phyloP scores from a whole-genome alignment of 1,140 invertebrate genomes.

The Listronotus bonariensis region DNA sequence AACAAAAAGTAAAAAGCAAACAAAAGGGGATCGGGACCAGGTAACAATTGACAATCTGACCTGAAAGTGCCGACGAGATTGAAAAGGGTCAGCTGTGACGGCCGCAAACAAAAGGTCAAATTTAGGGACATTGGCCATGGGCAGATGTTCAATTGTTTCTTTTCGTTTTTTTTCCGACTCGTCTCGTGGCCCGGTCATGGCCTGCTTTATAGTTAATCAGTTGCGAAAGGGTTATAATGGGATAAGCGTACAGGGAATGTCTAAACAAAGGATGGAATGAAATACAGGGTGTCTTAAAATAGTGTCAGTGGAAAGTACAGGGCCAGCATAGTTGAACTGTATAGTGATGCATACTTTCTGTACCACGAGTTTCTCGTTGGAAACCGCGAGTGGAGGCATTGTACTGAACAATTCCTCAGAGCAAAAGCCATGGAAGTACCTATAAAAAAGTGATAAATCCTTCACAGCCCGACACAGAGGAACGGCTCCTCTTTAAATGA shows the following conservation, averaged over 20 bases:
- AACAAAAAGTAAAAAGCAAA: slow-evolving; percentile 18
- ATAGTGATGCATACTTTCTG: too few relatives aligned
- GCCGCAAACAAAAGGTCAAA: slow-evolving; percentile 41
- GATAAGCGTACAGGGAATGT: not conserved
- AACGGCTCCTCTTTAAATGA: too few relatives aligned
- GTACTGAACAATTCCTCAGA: too few relatives aligned
- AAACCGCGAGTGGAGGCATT: too few relatives aligned
- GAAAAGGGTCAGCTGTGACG: slow-evolving; percentile 29
- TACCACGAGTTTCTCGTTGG: too few relatives aligned
- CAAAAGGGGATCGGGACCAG: slow-evolving; percentile 25
- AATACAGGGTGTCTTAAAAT: not conserved
- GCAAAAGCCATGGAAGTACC: too few relatives aligned
- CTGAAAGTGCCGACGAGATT: slow-evolving; percentile 9
- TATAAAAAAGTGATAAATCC: too few relatives aligned
- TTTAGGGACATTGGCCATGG: slow-evolving; percentile 44
- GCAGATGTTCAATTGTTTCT: slow-evolving; percentile 39
- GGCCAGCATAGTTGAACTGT: too few relatives aligned
- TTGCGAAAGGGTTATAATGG: slow-evolving; percentile 9
- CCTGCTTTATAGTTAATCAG: slow-evolving; percentile 21
- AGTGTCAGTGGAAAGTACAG: too few relatives aligned
- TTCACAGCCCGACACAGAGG: too few relatives aligned
- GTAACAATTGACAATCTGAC: slow-evolving; percentile 32
- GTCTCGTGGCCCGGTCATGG: slow-evolving; percentile 15
- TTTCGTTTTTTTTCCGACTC: slow-evolving; percentile 28
- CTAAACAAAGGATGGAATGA: not conserved